Base-by-base conservation (phyloP, 2,888 invertebrate species). In the Linnaemya tessellans region DNA sequence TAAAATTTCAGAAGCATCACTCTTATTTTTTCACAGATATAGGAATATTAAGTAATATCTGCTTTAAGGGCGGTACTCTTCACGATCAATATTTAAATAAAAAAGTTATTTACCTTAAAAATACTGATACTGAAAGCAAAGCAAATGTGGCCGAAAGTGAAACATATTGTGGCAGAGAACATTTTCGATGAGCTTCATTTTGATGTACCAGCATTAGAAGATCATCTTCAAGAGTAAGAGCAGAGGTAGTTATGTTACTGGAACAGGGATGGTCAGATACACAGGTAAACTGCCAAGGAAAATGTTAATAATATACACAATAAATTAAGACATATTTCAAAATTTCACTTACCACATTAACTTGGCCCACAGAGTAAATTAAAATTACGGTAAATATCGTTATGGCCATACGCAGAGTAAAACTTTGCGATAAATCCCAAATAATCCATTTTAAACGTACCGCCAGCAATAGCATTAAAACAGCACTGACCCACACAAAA, bases 401-500 rank as follows among this genome's bases (percentile, higher is more conserved):
- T 35, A 98, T 96, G 73, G 97, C 97, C 89, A 97, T 94, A 85
- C 98, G 94, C 54, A 98, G 93, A 0, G 96, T 95, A 88, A 97
- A 97, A 80, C 97, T 97, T 89, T 96, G 95, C 1, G 97, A 96
- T 65, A 98, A 95, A 90, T 98, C 97, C 94, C 97, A 97, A 13
- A 95, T 94, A 86, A 98, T 96, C 93, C 97, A 96, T 90, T 96
- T 94, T 65, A 98, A 93, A 80, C 97, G 94, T 0, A 97, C 97
- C 8, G 97, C 97, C 71, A 98, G 93, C 1, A 98, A 94, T 49
- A 98, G 92, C 93, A 97, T 97, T 60, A 98, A 94, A 41, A 98
- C 95, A 41, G 97, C 96, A 1, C 97, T 95, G 46, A 98, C 96
- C 97, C 98, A 98, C 10, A 97, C 95, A 92, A 98, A 98, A 7